phyloP scores from a whole-genome alignment of 2,113 vertebrate species.

The Channa argus region DNA sequence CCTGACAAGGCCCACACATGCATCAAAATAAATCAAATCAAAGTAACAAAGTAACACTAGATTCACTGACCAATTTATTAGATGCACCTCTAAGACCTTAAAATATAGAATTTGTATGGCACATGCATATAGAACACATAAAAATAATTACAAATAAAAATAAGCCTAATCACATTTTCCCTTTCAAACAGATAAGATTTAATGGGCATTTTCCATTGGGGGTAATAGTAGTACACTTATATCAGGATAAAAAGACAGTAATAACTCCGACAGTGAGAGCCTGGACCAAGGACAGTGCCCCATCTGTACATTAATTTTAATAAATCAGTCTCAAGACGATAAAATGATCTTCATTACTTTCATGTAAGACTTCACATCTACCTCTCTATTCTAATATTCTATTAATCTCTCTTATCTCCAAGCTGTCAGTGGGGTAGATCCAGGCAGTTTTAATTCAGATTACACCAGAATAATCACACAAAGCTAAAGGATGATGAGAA shows the following conservation, averaged over 20 bases:
- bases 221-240: slow-evolving; percentile 28
- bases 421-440: slow-evolving; percentile 17
- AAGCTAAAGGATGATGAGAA: background rate
- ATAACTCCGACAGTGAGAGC: background rate
- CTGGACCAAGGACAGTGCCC: slow-evolving; percentile 11
- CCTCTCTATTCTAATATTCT: slow-evolving; percentile 14
- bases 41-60: background rate
- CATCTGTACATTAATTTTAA: slow-evolving; percentile 36
- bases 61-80: background rate
- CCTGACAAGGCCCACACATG: slow-evolving; percentile 64
- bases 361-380: slow-evolving; percentile 50
- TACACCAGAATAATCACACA: slow-evolving; percentile 17
- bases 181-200: too few species aligned
- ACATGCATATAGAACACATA: too few species aligned
- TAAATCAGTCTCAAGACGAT: slow-evolving; percentile 12
- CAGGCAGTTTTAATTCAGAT: slow-evolving; percentile 19
- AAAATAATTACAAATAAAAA: too few species aligned
- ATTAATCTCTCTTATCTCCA: slow-evolving; percentile 38
- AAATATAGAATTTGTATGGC: too few species aligned
- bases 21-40: too few species aligned
- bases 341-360: slow-evolving; percentile 30
- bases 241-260: background rate
- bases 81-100: too few species aligned
- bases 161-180: too few species aligned
- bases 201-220: slow-evolving; percentile 23